phyloP scores from a whole-genome alignment of 2,113 vertebrate species.

The Leptocoma aspasia region DNA sequence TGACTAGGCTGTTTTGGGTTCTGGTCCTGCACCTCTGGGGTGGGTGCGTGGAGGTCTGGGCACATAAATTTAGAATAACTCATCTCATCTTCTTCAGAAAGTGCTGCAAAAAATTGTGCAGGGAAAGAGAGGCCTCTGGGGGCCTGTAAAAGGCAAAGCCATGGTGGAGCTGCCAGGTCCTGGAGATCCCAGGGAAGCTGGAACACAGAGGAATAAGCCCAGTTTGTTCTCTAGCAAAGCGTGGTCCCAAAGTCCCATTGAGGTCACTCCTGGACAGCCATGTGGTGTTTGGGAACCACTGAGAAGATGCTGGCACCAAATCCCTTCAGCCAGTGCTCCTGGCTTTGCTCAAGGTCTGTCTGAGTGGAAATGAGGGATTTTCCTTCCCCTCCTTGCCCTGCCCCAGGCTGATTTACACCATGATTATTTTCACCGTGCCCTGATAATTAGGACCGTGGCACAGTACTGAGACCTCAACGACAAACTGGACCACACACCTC shows the following conservation, averaged over 20 bases:
- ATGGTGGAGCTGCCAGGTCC: not conserved
- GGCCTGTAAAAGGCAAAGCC: not conserved
- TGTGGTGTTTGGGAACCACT: fast-evolving
- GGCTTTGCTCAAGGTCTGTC: not conserved
- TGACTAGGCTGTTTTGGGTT: not conserved
- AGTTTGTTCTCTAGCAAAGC: not conserved
- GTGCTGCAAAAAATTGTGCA: not conserved
- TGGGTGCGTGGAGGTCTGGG: fast-evolving
- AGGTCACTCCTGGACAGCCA: not conserved
- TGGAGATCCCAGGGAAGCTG: not conserved
- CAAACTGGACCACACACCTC: not conserved
- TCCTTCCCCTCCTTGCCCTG: not conserved
- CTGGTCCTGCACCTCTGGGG: not conserved
- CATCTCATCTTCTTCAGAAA: not conserved
- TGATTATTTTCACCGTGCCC: fast-evolving
- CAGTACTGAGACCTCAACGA: not conserved
- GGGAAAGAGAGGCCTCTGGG: not conserved
- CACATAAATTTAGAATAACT: fast-evolving
- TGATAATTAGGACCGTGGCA: fast-evolving
- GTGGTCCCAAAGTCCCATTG: not conserved
- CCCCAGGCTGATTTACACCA: not conserved
- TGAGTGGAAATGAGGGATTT: not conserved
- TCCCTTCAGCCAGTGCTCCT: not conserved
- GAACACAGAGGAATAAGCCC: fast-evolving
- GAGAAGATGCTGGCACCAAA: not conserved